A percentile compares a stretch with the other conserved stretches of the same genome.
phyloP scores from a whole-genome alignment of 30 jellyfish, hydroid and myxozoan genomes.

The Rhopilema esculentum region DNA sequence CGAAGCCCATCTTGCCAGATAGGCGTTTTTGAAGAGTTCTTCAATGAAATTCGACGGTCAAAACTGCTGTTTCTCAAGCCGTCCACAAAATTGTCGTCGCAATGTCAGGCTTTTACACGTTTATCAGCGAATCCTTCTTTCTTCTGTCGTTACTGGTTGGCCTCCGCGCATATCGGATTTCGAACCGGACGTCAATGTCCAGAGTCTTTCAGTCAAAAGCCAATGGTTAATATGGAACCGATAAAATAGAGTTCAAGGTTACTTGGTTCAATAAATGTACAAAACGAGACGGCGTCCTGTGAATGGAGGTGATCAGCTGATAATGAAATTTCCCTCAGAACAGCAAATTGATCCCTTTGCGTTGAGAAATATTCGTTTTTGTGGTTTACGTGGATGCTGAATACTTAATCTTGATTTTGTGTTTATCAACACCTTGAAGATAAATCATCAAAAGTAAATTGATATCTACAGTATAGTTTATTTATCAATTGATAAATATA shows the following conservation, averaged over 20 bases:
- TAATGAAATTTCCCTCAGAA: no score
- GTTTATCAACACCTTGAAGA: not conserved
- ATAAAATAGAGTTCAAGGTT: not conserved
- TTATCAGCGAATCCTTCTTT: not conserved
- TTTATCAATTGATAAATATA: no score
- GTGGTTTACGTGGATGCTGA: not conserved
- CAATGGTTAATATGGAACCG: no score
- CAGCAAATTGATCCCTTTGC: no score
- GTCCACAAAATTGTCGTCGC: not conserved
- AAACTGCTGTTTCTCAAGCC: no score
- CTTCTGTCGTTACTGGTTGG: not conserved
- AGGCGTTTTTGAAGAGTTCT: not conserved
- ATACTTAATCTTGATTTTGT: not conserved
- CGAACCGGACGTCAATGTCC: not conserved
- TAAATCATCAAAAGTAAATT: no score
- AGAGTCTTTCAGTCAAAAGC: not conserved
- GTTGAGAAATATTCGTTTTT: no score
- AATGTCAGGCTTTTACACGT: not conserved
- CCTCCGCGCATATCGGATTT: not conserved
- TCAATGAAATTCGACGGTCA: not conserved
- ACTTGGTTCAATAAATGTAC: not conserved
- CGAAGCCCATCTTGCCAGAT: constrained; percentile 3
- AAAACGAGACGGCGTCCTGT: no score
- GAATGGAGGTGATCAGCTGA: not conserved
- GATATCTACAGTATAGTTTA: no score